A percentile compares a stretch with the other conserved stretches of the same genome.
These are phyloP conservation scores for Zaprionus ghesquierei DNA, from an alignment of 1,140 invertebrate species.

Conservation along the genomic window DNA sequence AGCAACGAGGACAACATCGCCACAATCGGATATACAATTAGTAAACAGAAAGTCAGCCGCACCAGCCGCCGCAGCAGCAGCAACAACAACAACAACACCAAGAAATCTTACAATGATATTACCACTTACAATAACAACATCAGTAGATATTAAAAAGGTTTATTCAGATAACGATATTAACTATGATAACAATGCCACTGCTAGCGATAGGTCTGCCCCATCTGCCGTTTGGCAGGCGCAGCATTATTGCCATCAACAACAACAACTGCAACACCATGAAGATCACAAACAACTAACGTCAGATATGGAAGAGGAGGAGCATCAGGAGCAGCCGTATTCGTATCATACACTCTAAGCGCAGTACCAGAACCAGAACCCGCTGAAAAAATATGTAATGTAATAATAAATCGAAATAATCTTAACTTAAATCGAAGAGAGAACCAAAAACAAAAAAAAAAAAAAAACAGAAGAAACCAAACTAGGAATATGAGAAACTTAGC, in stretches of 20 bases:
- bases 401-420: not conserved
- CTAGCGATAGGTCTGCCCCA: conserved; percentile 17
- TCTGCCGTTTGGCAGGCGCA: not conserved
- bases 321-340: conserved; percentile 56
- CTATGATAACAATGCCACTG: conserved; percentile 45
- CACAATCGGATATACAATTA: conserved; percentile 53
- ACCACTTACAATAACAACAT: conserved; percentile 64
- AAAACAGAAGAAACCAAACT: not conserved
- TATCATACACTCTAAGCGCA: conserved; percentile 61
- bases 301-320: conserved; percentile 14
- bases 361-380: conserved; percentile 27
- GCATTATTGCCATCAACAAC: conserved; percentile 15
- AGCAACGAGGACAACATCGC: conserved; percentile 58
- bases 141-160: conserved; percentile 62
- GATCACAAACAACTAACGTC: conserved; percentile 9
- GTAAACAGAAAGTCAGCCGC: conserved; percentile 10
- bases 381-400: conserved; percentile 7
- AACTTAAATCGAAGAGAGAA: not conserved
- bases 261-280: conserved; percentile 20
- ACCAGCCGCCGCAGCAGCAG: conserved; percentile 9
- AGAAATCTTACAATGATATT: conserved; percentile 72
- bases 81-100: conserved; percentile 41
- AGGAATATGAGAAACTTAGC: not conserved
- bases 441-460: conserved; percentile 1
- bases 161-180: conserved; percentile 70